Base-by-base conservation (phyloP, 2,113 vertebrate species). In the Tyrannus savana region DNA sequence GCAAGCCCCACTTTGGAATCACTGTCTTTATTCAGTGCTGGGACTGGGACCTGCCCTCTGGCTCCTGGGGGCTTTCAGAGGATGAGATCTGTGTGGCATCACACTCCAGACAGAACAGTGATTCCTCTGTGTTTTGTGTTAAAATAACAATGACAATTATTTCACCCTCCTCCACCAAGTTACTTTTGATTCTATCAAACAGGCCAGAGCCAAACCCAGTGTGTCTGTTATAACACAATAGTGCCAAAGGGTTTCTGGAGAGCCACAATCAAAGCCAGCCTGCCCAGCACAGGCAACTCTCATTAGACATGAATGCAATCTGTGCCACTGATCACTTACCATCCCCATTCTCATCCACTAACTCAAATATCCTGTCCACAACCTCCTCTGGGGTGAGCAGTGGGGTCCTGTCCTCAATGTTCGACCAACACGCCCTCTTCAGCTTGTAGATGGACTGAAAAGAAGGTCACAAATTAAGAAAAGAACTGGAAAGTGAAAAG, bases 341-440 rank as follows among this genome's bases (percentile, higher is more conserved):
- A 47, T 99, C 99, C 96, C 99, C 98, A 4, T 99, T 99, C 97
- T 99, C 99, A 95, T 99, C 99, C 97, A 99, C 99, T 92, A 99
- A 95, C 91, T 99, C 98, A 91, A 99, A 99, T 98, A 99, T 99
- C 95, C 99, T 98, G 95, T 99, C 99, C 93, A 99, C 99, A 46
- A 99, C 99, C 97, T 99, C 98, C 96, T 99, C 99, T 0, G 99
- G 99, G 0, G 98, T 98, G 80, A 99, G 98, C 86, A 99, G 75
- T 16, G 98, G 98, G 62, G 97, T 98, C 24, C 98, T 98, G 63
- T 98, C 97, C 44, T 95, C 95, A 73, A 97, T 93, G n/a, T 99
- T 98, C 0, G 97, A 96, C 12, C 98, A 98, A 44, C 98, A 99
- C 63, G 98, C 99, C 95, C 98, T 98, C 98, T 99, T 99, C 96